A percentile compares a stretch with the other conserved stretches of the same genome.
Conservation (phyloP, 2,113 vertebrate genomes). For the Willisornis vidua region DNA sequence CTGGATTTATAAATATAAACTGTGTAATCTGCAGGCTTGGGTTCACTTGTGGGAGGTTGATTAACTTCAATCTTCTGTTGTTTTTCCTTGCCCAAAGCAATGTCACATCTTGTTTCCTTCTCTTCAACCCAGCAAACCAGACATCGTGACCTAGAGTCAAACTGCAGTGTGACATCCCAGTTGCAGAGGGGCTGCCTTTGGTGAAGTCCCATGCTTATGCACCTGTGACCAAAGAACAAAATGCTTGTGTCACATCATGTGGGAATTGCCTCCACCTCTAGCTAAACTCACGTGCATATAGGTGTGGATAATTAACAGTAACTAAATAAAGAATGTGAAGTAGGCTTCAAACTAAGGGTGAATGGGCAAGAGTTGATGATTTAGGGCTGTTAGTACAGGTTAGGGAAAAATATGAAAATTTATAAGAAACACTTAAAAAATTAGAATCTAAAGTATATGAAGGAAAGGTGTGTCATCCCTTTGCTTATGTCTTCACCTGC, state of each 20-base stretch:
- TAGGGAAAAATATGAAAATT: not conserved
- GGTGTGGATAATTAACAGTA: not conserved
- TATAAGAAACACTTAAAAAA: not conserved
- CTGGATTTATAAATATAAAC: not conserved
- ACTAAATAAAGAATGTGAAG: not conserved
- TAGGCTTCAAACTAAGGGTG: not conserved
- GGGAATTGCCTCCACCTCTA: not conserved
- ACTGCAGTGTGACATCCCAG: not conserved
- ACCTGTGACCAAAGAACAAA: not conserved
- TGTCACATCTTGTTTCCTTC: not conserved
- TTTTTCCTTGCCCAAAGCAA: not conserved
- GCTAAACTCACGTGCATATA: not conserved
- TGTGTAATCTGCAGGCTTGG: not conserved
- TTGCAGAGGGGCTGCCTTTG: not conserved
- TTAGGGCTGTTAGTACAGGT: not conserved
- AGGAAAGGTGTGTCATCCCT: not conserved
- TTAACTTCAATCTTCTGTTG: not conserved
- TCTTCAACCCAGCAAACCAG: not conserved
- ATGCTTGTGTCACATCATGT: not conserved
- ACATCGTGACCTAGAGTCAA: not conserved
- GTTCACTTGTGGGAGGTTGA: not conserved
- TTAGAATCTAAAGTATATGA: not conserved
- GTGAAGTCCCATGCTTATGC: not conserved
- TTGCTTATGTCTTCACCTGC: not conserved
- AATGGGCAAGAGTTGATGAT: not conserved